These are phyloP conservation scores for Nasonia longicornis DNA, from an alignment of 1,140 invertebrate genomes.

Conservation along the genomic window DNA sequence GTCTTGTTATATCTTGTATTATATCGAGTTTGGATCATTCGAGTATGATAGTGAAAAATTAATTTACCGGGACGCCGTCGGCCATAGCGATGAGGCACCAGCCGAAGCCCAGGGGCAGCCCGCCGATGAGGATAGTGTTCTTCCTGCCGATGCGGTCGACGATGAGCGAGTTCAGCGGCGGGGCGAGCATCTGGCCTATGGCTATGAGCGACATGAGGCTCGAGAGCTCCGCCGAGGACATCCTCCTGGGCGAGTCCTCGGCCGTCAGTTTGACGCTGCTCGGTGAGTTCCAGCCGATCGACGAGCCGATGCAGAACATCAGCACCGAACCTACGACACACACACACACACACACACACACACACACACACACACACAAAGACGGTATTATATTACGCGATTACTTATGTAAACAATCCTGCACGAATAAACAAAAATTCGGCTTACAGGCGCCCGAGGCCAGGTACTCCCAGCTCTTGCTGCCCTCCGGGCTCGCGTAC, in stretches of 20 bases:
- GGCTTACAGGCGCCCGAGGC: conserved; percentile 48
- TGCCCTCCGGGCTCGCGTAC: conserved; percentile 50
- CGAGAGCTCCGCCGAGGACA: conserved; percentile 54
- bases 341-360: no score
- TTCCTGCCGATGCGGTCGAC: conserved; percentile 75
- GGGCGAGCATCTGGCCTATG: conserved; percentile 65
- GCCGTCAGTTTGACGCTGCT: conserved; percentile 60
- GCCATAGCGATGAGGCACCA: conserved; percentile 74
- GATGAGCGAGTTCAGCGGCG: conserved; percentile 55
- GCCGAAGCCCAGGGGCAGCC: conserved; percentile 72
- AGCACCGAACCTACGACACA: conserved; percentile 46
- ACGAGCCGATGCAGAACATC: conserved; percentile 53
- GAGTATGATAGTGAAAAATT: no score
- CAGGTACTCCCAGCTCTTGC: conserved; percentile 51
- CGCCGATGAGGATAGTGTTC: conserved; percentile 72
- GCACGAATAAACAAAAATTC: no score
- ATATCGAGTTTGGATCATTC: no score
- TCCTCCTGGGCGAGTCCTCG: conserved; percentile 50
- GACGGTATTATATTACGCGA: no score
- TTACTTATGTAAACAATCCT: no score
- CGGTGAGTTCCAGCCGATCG: conserved; percentile 67
- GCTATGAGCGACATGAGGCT: conserved; percentile 66
- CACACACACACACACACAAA: no score
- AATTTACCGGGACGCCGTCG: conserved; percentile 59
- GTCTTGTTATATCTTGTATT: no score